Evolutionary conservation across 2,888 invertebrate species (phyloP).

Genomic region (Masnerella sp.): DNA sequence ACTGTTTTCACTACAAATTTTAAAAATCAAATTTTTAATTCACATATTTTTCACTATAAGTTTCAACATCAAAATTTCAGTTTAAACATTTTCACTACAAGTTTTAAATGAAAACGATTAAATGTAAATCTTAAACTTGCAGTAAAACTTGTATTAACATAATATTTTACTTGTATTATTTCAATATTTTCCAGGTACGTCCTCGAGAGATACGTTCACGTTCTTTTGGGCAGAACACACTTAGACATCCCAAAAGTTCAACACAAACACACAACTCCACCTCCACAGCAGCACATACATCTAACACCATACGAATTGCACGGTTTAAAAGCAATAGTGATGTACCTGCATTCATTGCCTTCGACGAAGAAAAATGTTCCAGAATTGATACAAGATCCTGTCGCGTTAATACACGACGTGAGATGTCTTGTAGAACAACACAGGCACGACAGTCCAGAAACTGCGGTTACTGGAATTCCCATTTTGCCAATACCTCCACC

Average conservation of each 20-base stretch:
- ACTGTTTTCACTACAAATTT: no score
- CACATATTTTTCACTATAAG: no score
- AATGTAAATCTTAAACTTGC: no score
- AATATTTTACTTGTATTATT: no score
- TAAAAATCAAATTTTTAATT: no score
- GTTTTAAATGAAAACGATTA: no score
- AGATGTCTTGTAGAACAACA: conserved; percentile 93
- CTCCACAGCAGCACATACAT: conserved; percentile 83
- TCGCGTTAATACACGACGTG: conserved; percentile 92
- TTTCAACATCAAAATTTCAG: no score
- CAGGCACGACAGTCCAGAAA: conserved; percentile 89
- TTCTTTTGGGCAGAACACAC: conserved; percentile 90
- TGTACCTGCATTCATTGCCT: conserved; percentile 93
- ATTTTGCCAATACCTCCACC: conserved; percentile 81
- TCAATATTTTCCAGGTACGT: conserved; percentile 87
- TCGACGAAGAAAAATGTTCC: conserved; percentile 95
- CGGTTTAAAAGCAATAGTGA: conserved; percentile 91
- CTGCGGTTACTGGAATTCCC: conserved; percentile 90
- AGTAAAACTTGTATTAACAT: no score
- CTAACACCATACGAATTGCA: conserved; percentile 89
- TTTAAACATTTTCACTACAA: no score
- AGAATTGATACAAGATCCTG: conserved; percentile 92
- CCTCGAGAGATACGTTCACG: conserved; percentile 93
- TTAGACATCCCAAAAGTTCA: conserved; percentile 79
- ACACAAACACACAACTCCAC: conserved; percentile 72